These are phyloP conservation scores for Scelioninae gen. 2 DNA, from an alignment of 2,888 invertebrate species.

Conservation along the genomic window DNA sequence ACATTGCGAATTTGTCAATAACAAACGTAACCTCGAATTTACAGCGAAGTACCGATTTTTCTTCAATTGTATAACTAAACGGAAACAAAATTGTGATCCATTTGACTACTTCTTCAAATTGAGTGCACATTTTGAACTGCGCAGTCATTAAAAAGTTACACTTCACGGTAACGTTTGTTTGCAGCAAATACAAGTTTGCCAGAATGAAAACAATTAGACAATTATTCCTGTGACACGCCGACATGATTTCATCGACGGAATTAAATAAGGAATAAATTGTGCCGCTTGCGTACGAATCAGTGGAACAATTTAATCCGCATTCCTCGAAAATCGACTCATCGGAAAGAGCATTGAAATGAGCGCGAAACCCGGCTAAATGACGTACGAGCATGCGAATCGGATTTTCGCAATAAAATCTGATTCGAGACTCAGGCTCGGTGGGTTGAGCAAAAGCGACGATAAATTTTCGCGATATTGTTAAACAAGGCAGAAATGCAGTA, in stretches of 20 bases:
- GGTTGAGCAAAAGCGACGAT: constrained; percentile 56
- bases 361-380: constrained; percentile 52
- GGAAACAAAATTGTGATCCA: too few species aligned
- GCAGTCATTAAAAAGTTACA: too few species aligned
- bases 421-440: constrained; percentile 43
- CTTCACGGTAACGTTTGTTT: too few species aligned
- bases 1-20: too few species aligned
- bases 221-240: too few species aligned
- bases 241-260: neutral
- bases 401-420: constrained; percentile 60
- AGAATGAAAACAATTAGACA: too few species aligned
- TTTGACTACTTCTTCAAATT: too few species aligned
- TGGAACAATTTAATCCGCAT: constrained; percentile 45
- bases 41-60: too few species aligned
- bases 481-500: constrained; percentile 61
- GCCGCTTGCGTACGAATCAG: constrained; percentile 10
- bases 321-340: constrained; percentile 17
- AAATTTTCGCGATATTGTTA: constrained; percentile 62
- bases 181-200: too few species aligned
- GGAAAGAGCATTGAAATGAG: constrained; percentile 39
- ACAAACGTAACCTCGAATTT: too few species aligned
- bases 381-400: constrained; percentile 57
- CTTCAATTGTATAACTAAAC: too few species aligned
- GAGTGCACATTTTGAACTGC: too few species aligned
- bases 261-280: constrained; percentile 4